Conservation (phyloP, 2,113 vertebrate genomes). For the Eretmochelys imbricata region DNA sequence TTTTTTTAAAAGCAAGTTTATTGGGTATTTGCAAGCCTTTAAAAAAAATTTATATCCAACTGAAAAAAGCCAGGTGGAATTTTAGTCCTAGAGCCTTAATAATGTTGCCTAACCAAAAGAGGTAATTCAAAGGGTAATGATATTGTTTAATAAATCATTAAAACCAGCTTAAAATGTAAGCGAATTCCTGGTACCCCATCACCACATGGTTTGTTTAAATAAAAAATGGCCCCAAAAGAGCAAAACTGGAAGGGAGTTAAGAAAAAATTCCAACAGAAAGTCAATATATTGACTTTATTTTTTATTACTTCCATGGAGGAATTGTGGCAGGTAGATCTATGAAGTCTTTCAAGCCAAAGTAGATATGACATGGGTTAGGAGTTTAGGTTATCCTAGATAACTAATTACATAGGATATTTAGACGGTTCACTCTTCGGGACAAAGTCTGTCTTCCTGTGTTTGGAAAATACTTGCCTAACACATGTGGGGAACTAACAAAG, state of each 20-base stretch:
- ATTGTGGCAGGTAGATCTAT: too few species aligned
- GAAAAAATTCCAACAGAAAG: neutral
- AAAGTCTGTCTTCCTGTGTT: neutral
- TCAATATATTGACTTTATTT: too few species aligned
- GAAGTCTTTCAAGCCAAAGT: too few species aligned
- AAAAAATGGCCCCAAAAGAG: neutral
- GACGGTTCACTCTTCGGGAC: neutral
- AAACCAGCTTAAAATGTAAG: neutral
- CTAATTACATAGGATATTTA: neutral
- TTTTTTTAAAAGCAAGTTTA: neutral
- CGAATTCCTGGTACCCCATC: neutral
- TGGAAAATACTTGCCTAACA: neutral
- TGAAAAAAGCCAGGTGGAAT: neutral
- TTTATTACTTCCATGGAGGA: neutral
- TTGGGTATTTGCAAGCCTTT: neutral
- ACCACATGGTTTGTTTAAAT: too few species aligned
- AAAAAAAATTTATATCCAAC: neutral
- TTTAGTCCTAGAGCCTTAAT: neutral
- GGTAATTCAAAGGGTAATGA: neutral
- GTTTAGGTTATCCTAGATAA: neutral
- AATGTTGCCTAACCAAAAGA: neutral
- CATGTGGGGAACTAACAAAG: neutral
- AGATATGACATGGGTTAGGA: too few species aligned
- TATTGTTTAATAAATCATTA: neutral
- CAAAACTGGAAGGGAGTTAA: neutral